Base-by-base conservation (phyloP, 2,888 invertebrate species). In the Chrysolina haemoptera region DNA sequence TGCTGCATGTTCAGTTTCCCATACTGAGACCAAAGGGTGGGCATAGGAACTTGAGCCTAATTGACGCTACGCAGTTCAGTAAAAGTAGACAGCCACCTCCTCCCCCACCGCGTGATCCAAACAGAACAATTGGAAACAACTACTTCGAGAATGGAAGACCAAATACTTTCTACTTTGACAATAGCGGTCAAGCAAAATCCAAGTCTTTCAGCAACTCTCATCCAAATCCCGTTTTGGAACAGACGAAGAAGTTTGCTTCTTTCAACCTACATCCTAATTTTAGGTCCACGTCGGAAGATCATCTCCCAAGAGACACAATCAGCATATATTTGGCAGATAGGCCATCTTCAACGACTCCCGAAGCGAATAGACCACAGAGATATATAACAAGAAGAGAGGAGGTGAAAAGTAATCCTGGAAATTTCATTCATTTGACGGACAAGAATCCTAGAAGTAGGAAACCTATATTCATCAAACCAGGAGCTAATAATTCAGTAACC, bases 41-140 rank as follows among this genome's bases (percentile, higher is more conserved):
- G n/a, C 81, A 79, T 66, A 81, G 85, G 72, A 86, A 86, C 79
- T 77, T 84, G 27, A 85, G 84, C 76, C 76, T 86, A 35, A 81
- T 85, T 12, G 86, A 87, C 63, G 62, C 80, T n/a, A 71, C 79
- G 41, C 78, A 80, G 63, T 67, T 83, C 6, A 80, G 76, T 64
- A 78, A 75, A 55, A 75, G 74, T 16, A 81, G 82, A 53, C 82
- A 82, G 46, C 84, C 91, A 48, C 95, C 95, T 0, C 95, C 95
- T 0, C 92, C 93, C 4, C 95, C 95, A 40, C 95, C 95, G 0
- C 89, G 94, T 80, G 94, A 94, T 87, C 94, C 93, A 82, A 90
- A 92, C 74, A 90, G 91, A 86, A 89, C 91, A 16, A 87, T 90
- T 20, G 89, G 90, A 43, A 89, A 89, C 53, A 79, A 83, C 75